phyloP scores from a whole-genome alignment of 2,113 vertebrate species.

The Tympanuchus pallidicinctus region DNA sequence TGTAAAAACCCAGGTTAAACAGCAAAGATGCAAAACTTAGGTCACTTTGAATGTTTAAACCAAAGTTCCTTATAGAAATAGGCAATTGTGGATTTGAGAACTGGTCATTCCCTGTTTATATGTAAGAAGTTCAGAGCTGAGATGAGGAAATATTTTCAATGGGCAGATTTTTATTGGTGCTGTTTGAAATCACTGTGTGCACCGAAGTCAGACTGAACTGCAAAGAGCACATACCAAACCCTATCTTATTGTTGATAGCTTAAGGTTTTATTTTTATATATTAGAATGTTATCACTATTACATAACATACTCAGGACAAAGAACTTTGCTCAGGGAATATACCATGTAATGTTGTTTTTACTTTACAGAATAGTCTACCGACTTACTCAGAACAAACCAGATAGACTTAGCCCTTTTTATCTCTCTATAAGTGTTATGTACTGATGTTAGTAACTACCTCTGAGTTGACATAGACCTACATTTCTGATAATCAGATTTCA shows the following conservation, averaged over 20 bases:
- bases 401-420: conserved; percentile 81
- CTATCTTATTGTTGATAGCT: conserved; percentile 75
- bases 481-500: conserved; percentile 79
- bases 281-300: conserved; percentile 83
- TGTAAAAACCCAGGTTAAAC: conserved; percentile 81
- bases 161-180: conserved; percentile 62
- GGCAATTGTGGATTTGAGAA: conserved; percentile 84
- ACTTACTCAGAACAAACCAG: conserved; percentile 84
- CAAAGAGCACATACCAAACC: conserved; percentile 82
- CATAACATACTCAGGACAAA: conserved; percentile 97
- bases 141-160: conserved; percentile 62
- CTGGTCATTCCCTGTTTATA: conserved; percentile 83
- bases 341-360: conserved; percentile 86
- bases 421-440: conserved; percentile 85
- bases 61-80: conserved; percentile 91
- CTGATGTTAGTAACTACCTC: conserved; percentile 98
- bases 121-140: conserved; percentile 78
- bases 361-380: conserved; percentile 84
- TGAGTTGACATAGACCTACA: conserved; percentile 85
- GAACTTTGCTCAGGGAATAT: conserved; percentile 99
- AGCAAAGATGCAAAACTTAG: conserved; percentile 84
- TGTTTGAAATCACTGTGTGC: conserved; percentile 75
- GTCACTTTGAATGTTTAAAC: conserved; percentile 88
- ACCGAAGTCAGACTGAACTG: conserved; percentile 77
- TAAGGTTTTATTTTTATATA: conserved; percentile 87